phyloP scores from a whole-genome alignment of 2,113 vertebrate species.

The Platysternon megacephalum region DNA sequence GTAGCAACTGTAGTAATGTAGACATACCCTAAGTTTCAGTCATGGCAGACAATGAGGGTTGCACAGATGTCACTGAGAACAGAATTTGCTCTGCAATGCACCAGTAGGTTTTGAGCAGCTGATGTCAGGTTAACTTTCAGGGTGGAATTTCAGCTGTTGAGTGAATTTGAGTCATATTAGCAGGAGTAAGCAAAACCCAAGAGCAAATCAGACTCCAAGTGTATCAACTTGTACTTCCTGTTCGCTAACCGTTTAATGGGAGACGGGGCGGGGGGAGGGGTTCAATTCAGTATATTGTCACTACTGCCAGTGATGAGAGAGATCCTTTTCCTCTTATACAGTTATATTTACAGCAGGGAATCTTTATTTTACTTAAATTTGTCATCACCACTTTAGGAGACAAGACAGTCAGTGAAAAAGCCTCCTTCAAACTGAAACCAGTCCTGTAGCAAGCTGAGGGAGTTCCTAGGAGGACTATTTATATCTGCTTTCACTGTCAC shows the following conservation, averaged over 20 bases:
- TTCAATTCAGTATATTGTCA: background rate
- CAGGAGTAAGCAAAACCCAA: background rate
- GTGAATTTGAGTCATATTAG: background rate
- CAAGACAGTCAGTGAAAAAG: conserved; percentile 1
- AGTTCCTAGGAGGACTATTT: conserved; percentile 20
- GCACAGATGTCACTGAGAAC: background rate
- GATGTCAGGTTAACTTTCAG: background rate
- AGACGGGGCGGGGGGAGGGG: rapidly evolving
- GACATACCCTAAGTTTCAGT: background rate
- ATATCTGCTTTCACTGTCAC: conserved; percentile 55
- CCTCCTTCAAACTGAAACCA: background rate
- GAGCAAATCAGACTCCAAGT: background rate
- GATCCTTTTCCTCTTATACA: background rate
- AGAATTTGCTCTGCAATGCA: background rate
- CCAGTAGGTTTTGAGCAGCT: background rate
- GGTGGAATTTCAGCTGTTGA: background rate
- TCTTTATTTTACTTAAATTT: background rate
- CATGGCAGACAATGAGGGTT: background rate
- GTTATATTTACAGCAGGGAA: background rate
- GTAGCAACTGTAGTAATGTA: background rate
- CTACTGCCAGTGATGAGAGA: background rate
- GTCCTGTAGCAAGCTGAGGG: background rate
- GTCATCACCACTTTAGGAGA: background rate
- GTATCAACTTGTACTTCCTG: background rate
- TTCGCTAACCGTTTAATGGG: background rate